Evolutionary conservation across 2,888 invertebrate genomes (phyloP), one percentile per base, ranked within the genome.

Genomic region (Drosophila lutescens): DNA sequence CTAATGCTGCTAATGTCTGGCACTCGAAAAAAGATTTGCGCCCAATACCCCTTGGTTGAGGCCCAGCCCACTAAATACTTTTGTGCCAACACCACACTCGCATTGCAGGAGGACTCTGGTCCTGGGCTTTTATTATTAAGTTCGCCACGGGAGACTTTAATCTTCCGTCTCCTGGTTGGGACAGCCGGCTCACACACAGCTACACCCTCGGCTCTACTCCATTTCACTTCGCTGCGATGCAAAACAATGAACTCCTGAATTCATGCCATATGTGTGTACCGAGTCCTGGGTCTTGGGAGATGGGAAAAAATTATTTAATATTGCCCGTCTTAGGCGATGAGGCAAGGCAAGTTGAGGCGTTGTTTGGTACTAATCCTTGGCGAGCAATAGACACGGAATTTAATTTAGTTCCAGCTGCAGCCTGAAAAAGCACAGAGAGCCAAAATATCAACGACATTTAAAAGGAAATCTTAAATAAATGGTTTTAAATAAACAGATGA

Each of bases 121-220:
- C 53, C 79, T 75, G 74, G 62, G 84, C 89, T 90, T 89, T 91
- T 91, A 91, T 71, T 91, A 91, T 91, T 90, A 90, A 91, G 89
- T 90, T 91, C 91, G 78, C 91, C 91, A 88, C 91, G 86, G 91
- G 91, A 91, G 91, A 88, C 90, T 90, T 91, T 91, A 91, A 91
- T 91, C 91, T 90, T 80, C 66, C 79, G 78, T 84, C 78, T 74
- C 62, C 74, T 77, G 77, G 41, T 65, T 70, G 60, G 62, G 66
- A 74, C 67, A 74, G 79, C 67, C 68, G 41, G 36, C 49, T 59
- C 55, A 40, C 50, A 30, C 47, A 30, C 46, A 46, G 26, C 46
- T 47, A 47, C 47, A 70, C 59, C 54, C 44, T 50, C 30, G 43
- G 47, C 38, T 62, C 50, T 61, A 53, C 67, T 69, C 41, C 62